Evolutionary conservation across 2,888 invertebrate genomes (phyloP).

Genomic region (Drosophila prostipennis): DNA sequence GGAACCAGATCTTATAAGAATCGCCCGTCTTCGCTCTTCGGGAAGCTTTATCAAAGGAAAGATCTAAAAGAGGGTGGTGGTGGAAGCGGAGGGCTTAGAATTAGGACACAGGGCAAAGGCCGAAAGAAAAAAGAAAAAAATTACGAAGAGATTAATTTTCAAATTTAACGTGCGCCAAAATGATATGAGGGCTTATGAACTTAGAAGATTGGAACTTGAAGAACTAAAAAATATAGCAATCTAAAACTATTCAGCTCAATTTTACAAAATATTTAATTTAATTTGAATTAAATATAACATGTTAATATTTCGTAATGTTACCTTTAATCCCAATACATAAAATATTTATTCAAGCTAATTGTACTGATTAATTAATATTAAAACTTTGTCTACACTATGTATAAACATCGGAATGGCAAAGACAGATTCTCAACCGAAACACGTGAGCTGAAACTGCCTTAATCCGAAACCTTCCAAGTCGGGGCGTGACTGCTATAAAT

Average conservation of each 20-base stretch:
- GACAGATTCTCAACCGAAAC: not conserved
- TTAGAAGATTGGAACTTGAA: not conserved
- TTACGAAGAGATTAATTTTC: not conserved
- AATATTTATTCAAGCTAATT: not conserved
- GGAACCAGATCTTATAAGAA: slow-evolving; percentile 21
- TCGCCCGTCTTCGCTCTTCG: slow-evolving; percentile 13
- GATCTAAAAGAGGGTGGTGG: slow-evolving; percentile 8
- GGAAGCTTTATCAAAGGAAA: slow-evolving; percentile 32
- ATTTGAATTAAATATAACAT: too few relatives aligned
- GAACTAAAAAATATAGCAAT: not conserved
- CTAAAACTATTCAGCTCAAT: too few relatives aligned
- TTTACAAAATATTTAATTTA: too few relatives aligned
- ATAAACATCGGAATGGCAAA: too few relatives aligned
- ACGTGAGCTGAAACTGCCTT: slow-evolving; percentile 23
- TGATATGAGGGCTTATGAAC: not conserved
- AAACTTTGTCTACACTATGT: too few relatives aligned
- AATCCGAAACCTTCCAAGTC: slow-evolving; percentile 16
- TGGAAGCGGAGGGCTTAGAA: not conserved
- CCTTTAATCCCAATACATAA: not conserved
- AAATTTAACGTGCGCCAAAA: not conserved
- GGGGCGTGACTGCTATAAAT: slow-evolving; percentile 56
- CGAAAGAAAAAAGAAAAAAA: not conserved
- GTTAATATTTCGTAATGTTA: too few relatives aligned
- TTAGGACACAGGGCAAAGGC: slow-evolving; percentile 34
- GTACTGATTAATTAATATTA: too few relatives aligned